These are phyloP conservation scores for Cepphus grylle DNA, from an alignment of 2,113 vertebrate genomes.

Conservation along the genomic window DNA sequence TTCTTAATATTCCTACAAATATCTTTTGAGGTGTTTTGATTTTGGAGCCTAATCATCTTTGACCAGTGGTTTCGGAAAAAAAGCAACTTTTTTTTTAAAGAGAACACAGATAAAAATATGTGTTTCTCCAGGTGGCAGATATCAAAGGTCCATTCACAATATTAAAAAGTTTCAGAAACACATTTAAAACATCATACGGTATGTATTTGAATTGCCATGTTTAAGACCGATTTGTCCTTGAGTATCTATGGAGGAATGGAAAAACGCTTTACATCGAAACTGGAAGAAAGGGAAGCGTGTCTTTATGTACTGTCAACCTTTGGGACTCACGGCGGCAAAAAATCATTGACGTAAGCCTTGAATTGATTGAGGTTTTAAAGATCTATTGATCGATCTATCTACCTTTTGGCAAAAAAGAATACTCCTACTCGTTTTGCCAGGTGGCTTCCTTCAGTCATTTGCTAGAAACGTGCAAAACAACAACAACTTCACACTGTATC, in stretches of 20 bases:
- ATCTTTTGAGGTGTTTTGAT: background rate
- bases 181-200: background rate
- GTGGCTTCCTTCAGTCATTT: background rate
- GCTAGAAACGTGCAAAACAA: background rate
- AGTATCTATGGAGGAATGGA: background rate
- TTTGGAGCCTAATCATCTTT: background rate
- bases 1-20: background rate
- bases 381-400: background rate
- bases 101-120: background rate
- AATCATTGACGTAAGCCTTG: background rate
- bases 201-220: background rate
- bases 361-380: background rate
- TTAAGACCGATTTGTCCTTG: background rate
- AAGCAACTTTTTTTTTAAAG: background rate
- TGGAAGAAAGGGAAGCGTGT: background rate
- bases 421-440: background rate
- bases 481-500: background rate
- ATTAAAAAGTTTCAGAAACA: slow-evolving; percentile 19
- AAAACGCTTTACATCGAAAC: background rate
- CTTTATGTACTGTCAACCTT: background rate
- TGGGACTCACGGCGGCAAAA: background rate
- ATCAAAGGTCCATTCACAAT: background rate
- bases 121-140: background rate
- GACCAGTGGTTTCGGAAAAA: background rate
- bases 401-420: background rate